Percentiles rank a stretch among this genome's conserved stretches.
Evolutionary conservation across 2,888 invertebrate species (phyloP).

Genomic region (Amiota minor): DNA sequence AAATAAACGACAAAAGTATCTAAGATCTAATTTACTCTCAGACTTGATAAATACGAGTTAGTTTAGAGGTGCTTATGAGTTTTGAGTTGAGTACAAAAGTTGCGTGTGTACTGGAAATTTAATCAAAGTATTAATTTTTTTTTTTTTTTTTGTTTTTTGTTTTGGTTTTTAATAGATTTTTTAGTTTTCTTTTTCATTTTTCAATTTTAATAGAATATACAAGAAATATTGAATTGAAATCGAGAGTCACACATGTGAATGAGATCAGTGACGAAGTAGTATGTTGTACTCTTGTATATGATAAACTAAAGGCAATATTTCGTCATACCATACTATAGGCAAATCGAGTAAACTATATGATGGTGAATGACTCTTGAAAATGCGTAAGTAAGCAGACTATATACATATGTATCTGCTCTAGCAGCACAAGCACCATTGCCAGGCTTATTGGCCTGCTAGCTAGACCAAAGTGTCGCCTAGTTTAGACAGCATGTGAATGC

Average conservation of each 20-base stretch:
- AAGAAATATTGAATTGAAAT: too few species aligned
- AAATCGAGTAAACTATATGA: too few species aligned
- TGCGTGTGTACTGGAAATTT: too few species aligned
- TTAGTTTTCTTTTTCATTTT: too few species aligned
- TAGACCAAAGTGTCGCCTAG: neutral
- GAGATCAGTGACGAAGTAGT: too few species aligned
- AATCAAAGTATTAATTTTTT: too few species aligned
- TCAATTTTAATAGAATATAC: too few species aligned
- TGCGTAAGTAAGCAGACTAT: conserved; percentile 13
- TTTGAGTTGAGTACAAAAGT: too few species aligned
- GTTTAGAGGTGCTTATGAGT: neutral
- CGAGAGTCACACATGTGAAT: too few species aligned
- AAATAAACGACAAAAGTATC: conserved; percentile 1
- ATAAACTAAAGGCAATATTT: conserved; percentile 47
- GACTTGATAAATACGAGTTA: neutral
- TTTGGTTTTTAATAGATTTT: too few species aligned
- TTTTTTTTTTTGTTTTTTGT: too few species aligned
- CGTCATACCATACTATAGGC: conserved; percentile 47
- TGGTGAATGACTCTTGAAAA: conserved; percentile 16
- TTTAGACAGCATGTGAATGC: conserved; percentile 13
- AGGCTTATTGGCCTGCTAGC: conserved; percentile 36
- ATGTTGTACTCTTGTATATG: too few species aligned
- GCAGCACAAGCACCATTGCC: conserved; percentile 47
- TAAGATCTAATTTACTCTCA: neutral
- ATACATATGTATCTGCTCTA: conserved; percentile 13